Percentiles rank a stretch among this genome's conserved stretches.
Evolutionary conservation across 1,140 invertebrate genomes (phyloP).

Genomic region (Sminthurides bifidus): DNA sequence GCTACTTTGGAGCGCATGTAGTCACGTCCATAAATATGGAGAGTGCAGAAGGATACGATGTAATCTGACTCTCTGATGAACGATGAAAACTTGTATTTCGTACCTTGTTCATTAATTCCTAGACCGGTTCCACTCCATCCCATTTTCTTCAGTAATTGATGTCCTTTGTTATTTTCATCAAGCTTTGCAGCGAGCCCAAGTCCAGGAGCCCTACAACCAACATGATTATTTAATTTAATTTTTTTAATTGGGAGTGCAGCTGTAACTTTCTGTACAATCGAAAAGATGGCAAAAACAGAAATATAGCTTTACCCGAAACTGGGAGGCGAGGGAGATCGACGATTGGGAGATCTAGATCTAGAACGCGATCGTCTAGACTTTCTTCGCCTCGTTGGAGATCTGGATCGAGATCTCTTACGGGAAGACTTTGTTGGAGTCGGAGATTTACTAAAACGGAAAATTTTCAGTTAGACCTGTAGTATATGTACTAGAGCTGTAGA

Average conservation of each 20-base stretch:
- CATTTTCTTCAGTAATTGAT: slow-evolving; percentile 79
- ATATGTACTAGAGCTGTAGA: not conserved
- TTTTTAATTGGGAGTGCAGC: not conserved
- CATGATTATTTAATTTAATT: slow-evolving; percentile 1
- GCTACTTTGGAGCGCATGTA: too few relatives aligned
- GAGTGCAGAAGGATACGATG: not conserved
- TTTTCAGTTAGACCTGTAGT: not conserved
- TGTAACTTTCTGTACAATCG: too few relatives aligned
- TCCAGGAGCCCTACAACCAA: slow-evolving; percentile 31
- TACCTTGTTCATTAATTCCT: slow-evolving; percentile 74
- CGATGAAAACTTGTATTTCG: not conserved
- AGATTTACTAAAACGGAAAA: slow-evolving; percentile 26
- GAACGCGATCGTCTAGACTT: slow-evolving; percentile 32
- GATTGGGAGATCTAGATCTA: slow-evolving; percentile 33
- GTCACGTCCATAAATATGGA: not conserved
- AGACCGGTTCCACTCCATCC: slow-evolving; percentile 81
- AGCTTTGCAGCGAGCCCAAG: slow-evolving; percentile 46
- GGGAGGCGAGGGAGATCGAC: slow-evolving; percentile 55
- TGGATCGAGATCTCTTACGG: slow-evolving; percentile 31
- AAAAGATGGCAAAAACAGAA: slow-evolving; percentile 11
- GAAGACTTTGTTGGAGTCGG: slow-evolving; percentile 36
- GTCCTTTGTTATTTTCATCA: slow-evolving; percentile 83
- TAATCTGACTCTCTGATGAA: not conserved
- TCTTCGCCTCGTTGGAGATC: slow-evolving; percentile 28
- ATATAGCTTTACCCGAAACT: slow-evolving; percentile 50